These are phyloP conservation scores for Buathra laborator DNA, from an alignment of 2,888 invertebrate species.

Conservation along the genomic window DNA sequence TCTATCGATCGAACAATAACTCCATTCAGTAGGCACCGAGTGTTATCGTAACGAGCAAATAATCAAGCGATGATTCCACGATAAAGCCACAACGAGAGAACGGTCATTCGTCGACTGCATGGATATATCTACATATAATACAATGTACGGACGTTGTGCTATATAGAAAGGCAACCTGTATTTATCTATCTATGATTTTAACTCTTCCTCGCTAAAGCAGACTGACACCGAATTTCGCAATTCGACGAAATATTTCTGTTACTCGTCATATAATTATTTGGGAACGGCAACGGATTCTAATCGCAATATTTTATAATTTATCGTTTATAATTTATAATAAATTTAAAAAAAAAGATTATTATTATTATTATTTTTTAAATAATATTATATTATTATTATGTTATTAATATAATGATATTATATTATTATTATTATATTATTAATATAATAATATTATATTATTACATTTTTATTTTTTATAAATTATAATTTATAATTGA, in stretches of 20 bases:
- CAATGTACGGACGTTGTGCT: neutral
- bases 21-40: slow-evolving; percentile 63
- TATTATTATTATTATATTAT: no score
- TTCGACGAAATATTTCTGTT: neutral
- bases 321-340: no score
- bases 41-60: slow-evolving; percentile 68
- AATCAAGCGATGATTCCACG: slow-evolving; percentile 66
- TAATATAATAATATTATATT: no score
- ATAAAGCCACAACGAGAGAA: slow-evolving; percentile 48
- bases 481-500: no score
- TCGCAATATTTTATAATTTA: no score
- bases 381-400: no score
- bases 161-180: neutral
- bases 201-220: neutral
- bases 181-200: neutral
- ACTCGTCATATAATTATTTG: neutral
- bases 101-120: slow-evolving; percentile 35
- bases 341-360: no score
- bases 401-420: no score
- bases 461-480: no score
- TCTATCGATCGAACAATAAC: slow-evolving; percentile 68
- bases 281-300: no score
- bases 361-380: no score
- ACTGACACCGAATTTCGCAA: slow-evolving; percentile 11
- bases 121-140: slow-evolving; percentile 36